phyloP scores from a whole-genome alignment of 2,113 vertebrate genomes.

The Sylvilagus bachmani region DNA sequence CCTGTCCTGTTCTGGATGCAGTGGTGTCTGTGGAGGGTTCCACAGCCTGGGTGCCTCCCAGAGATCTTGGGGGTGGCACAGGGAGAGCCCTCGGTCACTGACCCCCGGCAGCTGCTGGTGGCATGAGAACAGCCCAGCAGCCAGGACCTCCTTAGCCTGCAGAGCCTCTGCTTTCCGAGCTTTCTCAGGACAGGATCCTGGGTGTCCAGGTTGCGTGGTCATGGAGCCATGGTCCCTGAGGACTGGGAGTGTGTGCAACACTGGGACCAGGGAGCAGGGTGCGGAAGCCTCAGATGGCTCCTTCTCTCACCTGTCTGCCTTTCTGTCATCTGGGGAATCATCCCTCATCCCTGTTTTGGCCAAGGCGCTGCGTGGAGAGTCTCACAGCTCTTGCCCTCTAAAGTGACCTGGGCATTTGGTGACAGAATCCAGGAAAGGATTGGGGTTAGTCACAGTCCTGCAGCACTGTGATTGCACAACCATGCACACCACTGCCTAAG shows the following conservation, averaged over 20 bases:
- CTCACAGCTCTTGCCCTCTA: neutral
- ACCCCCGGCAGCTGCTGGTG: neutral
- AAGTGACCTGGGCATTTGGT: neutral
- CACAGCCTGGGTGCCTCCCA: no score
- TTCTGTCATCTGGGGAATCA: neutral
- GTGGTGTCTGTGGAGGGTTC: neutral
- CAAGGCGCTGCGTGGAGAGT: no score
- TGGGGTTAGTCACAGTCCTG: neutral
- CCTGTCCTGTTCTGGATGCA: fast-evolving
- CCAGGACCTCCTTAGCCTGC: neutral
- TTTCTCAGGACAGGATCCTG: neutral
- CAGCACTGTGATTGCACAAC: no score
- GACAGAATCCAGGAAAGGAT: neutral
- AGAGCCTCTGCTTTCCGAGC: neutral
- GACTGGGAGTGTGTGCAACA: neutral
- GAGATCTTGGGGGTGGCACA: fast-evolving
- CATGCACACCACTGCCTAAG: fast-evolving
- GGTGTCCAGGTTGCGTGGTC: fast-evolving
- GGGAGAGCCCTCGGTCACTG: no score
- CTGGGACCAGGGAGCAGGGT: no score
- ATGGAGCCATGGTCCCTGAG: no score
- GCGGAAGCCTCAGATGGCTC: no score
- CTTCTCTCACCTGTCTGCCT: neutral
- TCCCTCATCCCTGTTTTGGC: neutral
- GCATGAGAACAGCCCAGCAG: neutral